These are phyloP conservation scores for Myanophis thanlyinensis DNA, from an alignment of 2,113 vertebrate species.

Conservation along the genomic window DNA sequence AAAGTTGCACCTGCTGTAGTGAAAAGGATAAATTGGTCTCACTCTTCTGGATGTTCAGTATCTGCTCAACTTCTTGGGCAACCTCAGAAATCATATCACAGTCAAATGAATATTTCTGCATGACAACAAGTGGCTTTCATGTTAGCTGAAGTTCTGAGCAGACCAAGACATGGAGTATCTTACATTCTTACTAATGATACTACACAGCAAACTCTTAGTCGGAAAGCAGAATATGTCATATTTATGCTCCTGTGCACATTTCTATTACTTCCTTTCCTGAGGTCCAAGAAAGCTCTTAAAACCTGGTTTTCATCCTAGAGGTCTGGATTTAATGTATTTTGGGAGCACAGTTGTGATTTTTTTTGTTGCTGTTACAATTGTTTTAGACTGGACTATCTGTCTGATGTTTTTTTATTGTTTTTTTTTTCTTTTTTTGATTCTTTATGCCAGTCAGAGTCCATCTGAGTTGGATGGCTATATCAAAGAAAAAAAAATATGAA, in stretches of 20 bases:
- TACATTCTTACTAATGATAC: neutral
- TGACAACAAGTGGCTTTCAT: neutral
- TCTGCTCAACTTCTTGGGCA: rapidly evolving
- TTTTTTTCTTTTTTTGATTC: neutral
- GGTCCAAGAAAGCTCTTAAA: neutral
- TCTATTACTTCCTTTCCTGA: neutral
- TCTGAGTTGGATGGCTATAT: neutral
- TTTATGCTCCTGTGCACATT: neutral
- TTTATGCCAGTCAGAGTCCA: neutral
- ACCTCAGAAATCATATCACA: neutral
- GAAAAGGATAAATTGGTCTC: neutral
- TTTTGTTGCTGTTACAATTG: neutral
- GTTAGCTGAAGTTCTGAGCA: neutral
- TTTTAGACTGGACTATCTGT: neutral
- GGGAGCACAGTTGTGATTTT: neutral
- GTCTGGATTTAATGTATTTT: neutral
- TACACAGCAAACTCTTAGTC: neutral
- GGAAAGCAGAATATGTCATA: neutral
- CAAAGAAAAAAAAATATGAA: neutral
- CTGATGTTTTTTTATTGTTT: neutral
- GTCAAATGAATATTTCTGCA: neutral
- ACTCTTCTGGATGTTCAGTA: neutral
- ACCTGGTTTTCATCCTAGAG: neutral
- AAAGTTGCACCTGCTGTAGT: conserved; percentile 12
- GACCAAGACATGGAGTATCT: neutral